Base-by-base conservation (phyloP, 2,888 invertebrate genomes). In the Dinocampus coccinellae region DNA sequence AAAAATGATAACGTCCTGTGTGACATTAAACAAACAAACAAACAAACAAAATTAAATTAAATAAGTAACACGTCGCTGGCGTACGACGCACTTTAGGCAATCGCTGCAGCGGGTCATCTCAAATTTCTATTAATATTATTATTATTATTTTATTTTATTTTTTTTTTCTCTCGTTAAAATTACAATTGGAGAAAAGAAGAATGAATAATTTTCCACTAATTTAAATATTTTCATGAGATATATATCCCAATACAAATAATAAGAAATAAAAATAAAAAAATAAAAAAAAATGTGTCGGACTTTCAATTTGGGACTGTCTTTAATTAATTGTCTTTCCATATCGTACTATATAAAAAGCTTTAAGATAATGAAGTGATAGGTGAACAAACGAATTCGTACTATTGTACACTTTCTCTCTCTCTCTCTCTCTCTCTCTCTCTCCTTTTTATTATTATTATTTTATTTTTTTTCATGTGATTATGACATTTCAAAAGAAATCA, bases 221-320 rank as follows among this genome's bases (percentile, higher is more conserved):
- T 70, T 73, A 69, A 66, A 57, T 73, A 42, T 74, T 78, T 82
- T 78, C 76, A 78, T 79, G 79, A 79, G 81, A 80, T 78, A 78
- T 82, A 82, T n/a, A n/a, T n/a, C n/a, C 80, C 81, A 83, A 81
- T 81, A 77, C 79, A 79, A 81, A 83, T 79, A 82, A 84, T 79
- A 82, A 84, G 82, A 83, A 81, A 83, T 52, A 60, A 47, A 76
- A 76, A 78, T n/a, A n/a, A n/a, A n/a, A n/a, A 79, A 82, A 84
- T 82, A 83, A 81, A 83, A 36, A 60, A 47, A 76, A 76, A 78
- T 76, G 81, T 75, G 82, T 84, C 83, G 72, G 78, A 79, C 75
- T 84, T 81, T 80, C 70, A 33, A 76, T 80, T 82, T 80, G 84
- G 81, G 82, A 81, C 80, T 73, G 73, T 74, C 74, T 72, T 73